Evolutionary conservation across 2,888 invertebrate species (phyloP).

Genomic region (Smittia sp.): DNA sequence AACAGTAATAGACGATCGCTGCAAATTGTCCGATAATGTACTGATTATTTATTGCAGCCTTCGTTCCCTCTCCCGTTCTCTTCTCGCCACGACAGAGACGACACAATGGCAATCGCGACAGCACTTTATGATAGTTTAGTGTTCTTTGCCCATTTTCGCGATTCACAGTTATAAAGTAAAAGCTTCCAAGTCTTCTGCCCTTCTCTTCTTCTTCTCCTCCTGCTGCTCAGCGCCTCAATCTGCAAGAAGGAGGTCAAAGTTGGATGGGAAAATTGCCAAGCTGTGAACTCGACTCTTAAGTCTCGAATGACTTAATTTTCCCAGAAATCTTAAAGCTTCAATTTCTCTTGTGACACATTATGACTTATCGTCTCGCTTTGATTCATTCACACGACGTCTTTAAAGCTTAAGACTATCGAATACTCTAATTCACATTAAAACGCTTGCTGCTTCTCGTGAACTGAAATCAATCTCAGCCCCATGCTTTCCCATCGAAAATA

Average conservation of each 20-base stretch:
- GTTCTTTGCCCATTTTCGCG: too few relatives aligned
- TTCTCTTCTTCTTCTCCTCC: too few relatives aligned
- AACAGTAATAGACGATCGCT: conserved; percentile 16
- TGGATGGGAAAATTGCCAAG: background rate
- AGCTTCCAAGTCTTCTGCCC: background rate
- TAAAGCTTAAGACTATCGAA: background rate
- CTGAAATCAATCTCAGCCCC: background rate
- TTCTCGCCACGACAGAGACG: background rate
- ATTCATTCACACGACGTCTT: background rate
- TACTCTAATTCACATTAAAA: conserved; percentile 1
- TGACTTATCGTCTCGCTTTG: background rate
- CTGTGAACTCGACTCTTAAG: background rate
- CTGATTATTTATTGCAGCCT: conserved; percentile 25
- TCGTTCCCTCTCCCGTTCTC: background rate
- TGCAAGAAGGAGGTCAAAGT: background rate
- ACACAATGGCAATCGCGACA: conserved; percentile 7
- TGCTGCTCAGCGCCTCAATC: too few relatives aligned
- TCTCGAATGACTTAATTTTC: too few relatives aligned
- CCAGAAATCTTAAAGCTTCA: too few relatives aligned
- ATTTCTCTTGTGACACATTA: conserved; percentile 4
- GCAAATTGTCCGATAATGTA: conserved; percentile 29
- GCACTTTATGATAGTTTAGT: background rate
- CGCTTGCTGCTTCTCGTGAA: background rate
- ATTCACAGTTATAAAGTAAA: background rate
- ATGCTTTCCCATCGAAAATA: too few relatives aligned